Conservation (phyloP, 1,140 invertebrate species). For the Apis laboriosa region DNA sequence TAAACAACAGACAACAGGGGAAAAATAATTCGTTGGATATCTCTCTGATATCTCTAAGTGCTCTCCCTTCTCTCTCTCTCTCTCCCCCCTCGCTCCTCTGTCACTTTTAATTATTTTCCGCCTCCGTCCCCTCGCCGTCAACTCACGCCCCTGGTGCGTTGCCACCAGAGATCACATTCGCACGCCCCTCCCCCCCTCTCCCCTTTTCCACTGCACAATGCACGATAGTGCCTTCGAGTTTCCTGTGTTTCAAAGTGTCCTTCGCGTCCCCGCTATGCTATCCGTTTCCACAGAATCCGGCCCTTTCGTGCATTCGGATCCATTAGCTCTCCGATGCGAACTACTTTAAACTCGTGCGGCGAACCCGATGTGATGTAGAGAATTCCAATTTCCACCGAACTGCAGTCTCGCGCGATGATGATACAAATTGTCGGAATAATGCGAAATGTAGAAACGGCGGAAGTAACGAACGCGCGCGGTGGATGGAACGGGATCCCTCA, state of each 20-base stretch:
- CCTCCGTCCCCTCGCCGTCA: background rate
- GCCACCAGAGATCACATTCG: background rate
- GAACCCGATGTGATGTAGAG: background rate
- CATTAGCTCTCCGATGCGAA: background rate
- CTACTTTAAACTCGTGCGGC: too few relatives aligned
- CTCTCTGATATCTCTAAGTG: conserved; percentile 14
- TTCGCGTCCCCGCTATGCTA: too few relatives aligned
- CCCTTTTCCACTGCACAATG: too few relatives aligned
- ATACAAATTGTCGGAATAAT: background rate
- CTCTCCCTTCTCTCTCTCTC: background rate
- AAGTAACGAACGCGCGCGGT: background rate
- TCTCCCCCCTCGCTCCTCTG: background rate
- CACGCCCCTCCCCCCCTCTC: background rate
- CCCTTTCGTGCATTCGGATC: background rate
- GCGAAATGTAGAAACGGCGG: background rate
- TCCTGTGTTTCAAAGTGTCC: too few relatives aligned
- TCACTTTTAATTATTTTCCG: conserved; percentile 48
- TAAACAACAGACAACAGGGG: background rate
- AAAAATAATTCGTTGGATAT: conserved; percentile 19
- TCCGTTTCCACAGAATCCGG: background rate
- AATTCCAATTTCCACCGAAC: background rate
- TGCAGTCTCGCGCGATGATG: too few relatives aligned
- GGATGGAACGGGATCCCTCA: background rate
- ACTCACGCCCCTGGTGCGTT: background rate
- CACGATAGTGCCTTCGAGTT: too few relatives aligned